Evolutionary conservation across 2,113 vertebrate species (phyloP).

Genomic region (Cephalopholis sonnerati): DNA sequence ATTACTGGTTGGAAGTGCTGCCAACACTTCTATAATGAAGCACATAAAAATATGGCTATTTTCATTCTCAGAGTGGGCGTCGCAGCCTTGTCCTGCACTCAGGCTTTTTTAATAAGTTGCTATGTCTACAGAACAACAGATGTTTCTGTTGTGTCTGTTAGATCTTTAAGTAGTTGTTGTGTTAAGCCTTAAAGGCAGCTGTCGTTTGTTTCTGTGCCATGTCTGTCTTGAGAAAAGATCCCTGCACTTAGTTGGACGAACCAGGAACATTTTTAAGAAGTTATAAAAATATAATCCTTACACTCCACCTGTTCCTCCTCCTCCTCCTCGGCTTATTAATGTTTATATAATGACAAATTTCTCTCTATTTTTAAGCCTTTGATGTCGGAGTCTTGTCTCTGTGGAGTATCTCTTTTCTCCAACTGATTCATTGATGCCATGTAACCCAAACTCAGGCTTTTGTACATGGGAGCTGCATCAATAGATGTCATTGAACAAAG

Average conservation of each 20-base stretch:
- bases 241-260: not conserved
- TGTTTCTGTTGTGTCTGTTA: constrained; percentile 72
- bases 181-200: constrained; percentile 72
- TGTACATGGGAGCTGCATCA: constrained; percentile 39
- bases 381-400: not conserved
- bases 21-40: constrained; percentile 29
- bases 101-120: constrained; percentile 44
- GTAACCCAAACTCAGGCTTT: constrained; percentile 58
- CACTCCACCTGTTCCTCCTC: not conserved
- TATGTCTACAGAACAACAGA: constrained; percentile 69
- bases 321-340: not conserved
- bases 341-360: constrained; percentile 20
- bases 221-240: constrained; percentile 6
- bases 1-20: constrained; percentile 4
- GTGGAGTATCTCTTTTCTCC: constrained; percentile 32
- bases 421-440: constrained; percentile 29
- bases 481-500: constrained; percentile 71
- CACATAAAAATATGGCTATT: not conserved
- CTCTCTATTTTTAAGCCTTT: constrained; percentile 23
- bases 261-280: not conserved
- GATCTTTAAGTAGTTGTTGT: constrained; percentile 72
- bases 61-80: not conserved
- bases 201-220: constrained; percentile 35
- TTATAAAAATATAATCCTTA: not conserved
- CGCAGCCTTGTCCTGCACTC: constrained; percentile 17